Percentiles rank a stretch among this genome's conserved stretches.
Evolutionary conservation across 30 jellyfish, hydroid and myxozoan genomes (phyloP).

Genomic region (Turritopsis dohrnii): DNA sequence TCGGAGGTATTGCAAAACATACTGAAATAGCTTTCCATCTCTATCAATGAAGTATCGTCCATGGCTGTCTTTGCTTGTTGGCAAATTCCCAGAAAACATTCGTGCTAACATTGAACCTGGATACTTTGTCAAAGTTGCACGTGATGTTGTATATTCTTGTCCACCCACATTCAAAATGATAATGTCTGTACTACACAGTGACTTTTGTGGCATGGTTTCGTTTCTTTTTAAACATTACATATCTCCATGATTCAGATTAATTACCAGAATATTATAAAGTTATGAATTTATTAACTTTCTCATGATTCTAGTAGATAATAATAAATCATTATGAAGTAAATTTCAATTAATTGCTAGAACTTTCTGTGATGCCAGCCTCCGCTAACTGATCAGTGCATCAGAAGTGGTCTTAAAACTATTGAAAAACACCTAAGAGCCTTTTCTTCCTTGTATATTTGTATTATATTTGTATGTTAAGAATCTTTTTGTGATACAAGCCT

Average conservation of each 20-base stretch:
- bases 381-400: too few relatives aligned
- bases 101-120: conserved; percentile 3
- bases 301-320: too few relatives aligned
- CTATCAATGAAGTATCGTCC: conserved; percentile 39
- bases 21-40: conserved; percentile 24
- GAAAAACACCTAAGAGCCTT: too few relatives aligned
- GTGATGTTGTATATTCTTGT: conserved; percentile 20
- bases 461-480: too few relatives aligned
- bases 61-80: conserved; percentile 8
- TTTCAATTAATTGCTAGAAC: too few relatives aligned
- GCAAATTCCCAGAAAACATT: conserved; percentile 21
- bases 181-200: conserved; percentile 15
- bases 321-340: too few relatives aligned
- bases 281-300: too few relatives aligned
- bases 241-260: not conserved
- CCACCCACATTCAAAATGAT: conserved; percentile 41
- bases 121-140: conserved; percentile 26
- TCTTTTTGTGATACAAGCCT: too few relatives aligned
- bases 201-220: not conserved
- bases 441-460: too few relatives aligned
- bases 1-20: conserved; percentile 29
- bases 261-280: too few relatives aligned
- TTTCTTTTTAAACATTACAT: not conserved
- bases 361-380: too few relatives aligned
- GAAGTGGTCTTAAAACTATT: too few relatives aligned